Conservation (phyloP, 2,888 invertebrate genomes). For the Nowickia ferox region DNA sequence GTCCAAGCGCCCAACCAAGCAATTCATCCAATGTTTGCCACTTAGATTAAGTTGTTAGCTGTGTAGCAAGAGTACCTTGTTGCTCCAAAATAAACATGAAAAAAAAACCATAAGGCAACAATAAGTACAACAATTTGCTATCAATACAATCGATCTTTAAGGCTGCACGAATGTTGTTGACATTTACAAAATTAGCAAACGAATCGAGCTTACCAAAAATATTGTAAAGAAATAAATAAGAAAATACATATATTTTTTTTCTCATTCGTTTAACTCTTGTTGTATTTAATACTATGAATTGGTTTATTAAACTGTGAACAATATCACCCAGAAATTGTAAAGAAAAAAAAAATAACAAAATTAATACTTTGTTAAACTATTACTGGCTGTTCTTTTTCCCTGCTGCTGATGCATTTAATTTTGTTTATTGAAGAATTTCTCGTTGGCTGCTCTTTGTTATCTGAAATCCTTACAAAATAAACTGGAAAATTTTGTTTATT, state of each 20-base stretch:
- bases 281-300: constrained; percentile 55
- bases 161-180: constrained; percentile 76
- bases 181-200: constrained; percentile 74
- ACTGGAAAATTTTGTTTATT: constrained; percentile 50
- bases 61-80: constrained; percentile 17
- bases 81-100: neutral
- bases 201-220: constrained; percentile 72
- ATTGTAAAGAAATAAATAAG: constrained; percentile 35
- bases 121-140: constrained; percentile 65
- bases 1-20: constrained; percentile 38
- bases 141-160: constrained; percentile 80
- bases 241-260: neutral
- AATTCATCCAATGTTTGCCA: constrained; percentile 53
- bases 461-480: constrained; percentile 59
- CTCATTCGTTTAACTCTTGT: constrained; percentile 13
- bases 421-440: constrained; percentile 6
- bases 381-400: neutral
- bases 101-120: neutral
- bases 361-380: constrained; percentile 50
- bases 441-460: constrained; percentile 24
- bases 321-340: constrained; percentile 31
- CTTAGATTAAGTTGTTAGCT: constrained; percentile 30
- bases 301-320: constrained; percentile 66
- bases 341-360: constrained; percentile 8
- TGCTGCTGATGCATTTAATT: constrained; percentile 43